Conservation (phyloP, 2,113 vertebrate genomes). For the Eulemur rufifrons region DNA sequence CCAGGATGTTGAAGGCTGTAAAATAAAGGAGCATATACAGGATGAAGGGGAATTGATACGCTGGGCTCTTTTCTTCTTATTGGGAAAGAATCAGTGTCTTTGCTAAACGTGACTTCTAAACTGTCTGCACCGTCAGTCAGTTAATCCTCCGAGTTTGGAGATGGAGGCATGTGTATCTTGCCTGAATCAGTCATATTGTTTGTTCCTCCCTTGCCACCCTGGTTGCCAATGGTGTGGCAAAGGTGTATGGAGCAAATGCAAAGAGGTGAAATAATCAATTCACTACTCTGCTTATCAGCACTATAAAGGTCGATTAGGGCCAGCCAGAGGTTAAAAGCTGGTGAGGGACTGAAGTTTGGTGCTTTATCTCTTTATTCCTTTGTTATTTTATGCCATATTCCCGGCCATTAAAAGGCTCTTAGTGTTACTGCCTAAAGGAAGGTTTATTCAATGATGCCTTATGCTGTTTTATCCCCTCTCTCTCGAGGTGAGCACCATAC, state of each 20-base stretch:
- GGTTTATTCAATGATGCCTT: neutral
- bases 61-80: neutral
- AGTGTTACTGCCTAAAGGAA: neutral
- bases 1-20: constrained; percentile 96
- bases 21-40: neutral
- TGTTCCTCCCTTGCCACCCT: neutral
- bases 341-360: neutral
- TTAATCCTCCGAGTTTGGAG: neutral
- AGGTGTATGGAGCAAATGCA: neutral
- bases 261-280: neutral
- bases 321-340: neutral
- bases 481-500: neutral
- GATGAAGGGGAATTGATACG: neutral
- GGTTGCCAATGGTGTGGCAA: neutral
- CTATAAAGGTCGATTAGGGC: neutral
- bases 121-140: neutral
- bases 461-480: neutral
- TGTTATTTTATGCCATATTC: neutral
- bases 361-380: neutral
- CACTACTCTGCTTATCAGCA: neutral
- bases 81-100: neutral
- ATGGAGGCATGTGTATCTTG: neutral
- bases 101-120: neutral
- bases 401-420: neutral
- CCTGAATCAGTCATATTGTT: neutral